A percentile compares a stretch with the other conserved stretches of the same genome.
phyloP scores from a whole-genome alignment of 2,113 vertebrate genomes.

The Notarius quadriscutis region DNA sequence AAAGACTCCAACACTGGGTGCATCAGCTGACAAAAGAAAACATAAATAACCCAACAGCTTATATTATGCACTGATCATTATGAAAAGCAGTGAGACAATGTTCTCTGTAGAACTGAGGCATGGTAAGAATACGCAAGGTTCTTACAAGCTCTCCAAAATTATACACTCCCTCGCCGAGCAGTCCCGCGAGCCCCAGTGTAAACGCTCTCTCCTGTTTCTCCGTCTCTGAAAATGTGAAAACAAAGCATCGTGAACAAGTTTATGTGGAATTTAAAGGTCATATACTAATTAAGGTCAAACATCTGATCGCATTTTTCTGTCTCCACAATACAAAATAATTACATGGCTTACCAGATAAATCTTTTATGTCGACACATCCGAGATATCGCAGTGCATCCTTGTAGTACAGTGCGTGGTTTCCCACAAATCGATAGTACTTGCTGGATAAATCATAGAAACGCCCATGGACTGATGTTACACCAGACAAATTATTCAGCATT shows the following conservation, averaged over 20 bases:
- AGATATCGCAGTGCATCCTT: constrained; percentile 92
- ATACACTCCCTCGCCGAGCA: constrained; percentile 94
- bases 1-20: constrained; percentile 93
- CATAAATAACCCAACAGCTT: neutral
- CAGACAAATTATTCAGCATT: constrained; percentile 85
- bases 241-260: neutral
- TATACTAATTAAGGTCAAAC: neutral
- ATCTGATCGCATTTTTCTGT: neutral
- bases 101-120: neutral
- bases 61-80: neutral
- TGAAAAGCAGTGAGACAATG: neutral
- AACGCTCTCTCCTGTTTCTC: constrained; percentile 97
- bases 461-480: constrained; percentile 93
- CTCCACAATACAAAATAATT: neutral
- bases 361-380: constrained; percentile 91
- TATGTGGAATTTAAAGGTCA: neutral
- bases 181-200: constrained; percentile 89
- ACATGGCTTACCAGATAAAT: constrained; percentile 80
- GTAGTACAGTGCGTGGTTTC: constrained; percentile 92
- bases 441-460: constrained; percentile 97
- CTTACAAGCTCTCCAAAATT: constrained; percentile 96
- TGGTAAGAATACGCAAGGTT: neutral
- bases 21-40: constrained; percentile 80
- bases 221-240: constrained; percentile 71
- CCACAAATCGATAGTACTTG: constrained; percentile 95